Evolutionary conservation across 2,888 invertebrate genomes (phyloP).

Genomic region (Bibio marci): DNA sequence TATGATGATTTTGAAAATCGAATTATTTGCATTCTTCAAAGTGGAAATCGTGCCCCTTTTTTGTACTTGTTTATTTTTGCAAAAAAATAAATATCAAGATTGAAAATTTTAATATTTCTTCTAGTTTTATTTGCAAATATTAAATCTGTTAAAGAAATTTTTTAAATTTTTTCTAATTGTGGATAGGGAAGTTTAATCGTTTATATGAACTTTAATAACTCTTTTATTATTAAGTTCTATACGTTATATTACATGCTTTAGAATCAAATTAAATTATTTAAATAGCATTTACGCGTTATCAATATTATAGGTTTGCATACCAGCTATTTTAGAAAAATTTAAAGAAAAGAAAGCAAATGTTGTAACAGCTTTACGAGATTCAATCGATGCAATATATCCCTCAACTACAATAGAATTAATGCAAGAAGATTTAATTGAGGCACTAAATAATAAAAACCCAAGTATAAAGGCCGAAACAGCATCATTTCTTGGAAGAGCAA

Average conservation of each 20-base stretch:
- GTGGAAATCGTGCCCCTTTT: no score
- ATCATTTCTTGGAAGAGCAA: conserved; percentile 58
- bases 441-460: conserved; percentile 83
- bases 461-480: conserved; percentile 77
- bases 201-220: no score
- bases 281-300: neutral
- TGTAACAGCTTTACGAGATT: conserved; percentile 70
- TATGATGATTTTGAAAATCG: no score
- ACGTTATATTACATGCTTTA: neutral
- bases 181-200: no score
- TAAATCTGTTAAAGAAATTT: no score
- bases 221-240: no score
- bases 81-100: no score
- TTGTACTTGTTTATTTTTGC: no score
- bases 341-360: conserved; percentile 93
- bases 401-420: conserved; percentile 70
- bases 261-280: neutral
- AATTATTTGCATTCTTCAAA: no score
- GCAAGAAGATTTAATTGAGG: conserved; percentile 69
- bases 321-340: conserved; percentile 82
- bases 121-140: no score
- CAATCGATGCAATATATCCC: conserved; percentile 72
- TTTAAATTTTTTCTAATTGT: no score
- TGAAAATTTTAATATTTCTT: no score
- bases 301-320: conserved; percentile 38